A percentile compares a stretch with the other conserved stretches of the same genome.
These are phyloP conservation scores for Ammodytes marinus DNA, from an alignment of 2,113 vertebrate species.

Conservation along the genomic window DNA sequence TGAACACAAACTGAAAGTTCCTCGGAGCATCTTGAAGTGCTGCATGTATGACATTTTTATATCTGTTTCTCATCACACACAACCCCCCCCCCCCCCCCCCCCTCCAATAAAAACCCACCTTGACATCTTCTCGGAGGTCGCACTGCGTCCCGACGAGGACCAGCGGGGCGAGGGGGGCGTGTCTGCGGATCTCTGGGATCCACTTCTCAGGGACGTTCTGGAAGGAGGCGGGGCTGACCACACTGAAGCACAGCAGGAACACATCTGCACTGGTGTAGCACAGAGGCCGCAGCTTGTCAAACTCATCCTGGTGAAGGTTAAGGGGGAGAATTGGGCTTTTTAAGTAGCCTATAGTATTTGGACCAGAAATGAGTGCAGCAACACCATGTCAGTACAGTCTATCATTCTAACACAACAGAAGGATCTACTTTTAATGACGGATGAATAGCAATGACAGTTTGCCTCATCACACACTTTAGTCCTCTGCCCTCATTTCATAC, in stretches of 20 bases:
- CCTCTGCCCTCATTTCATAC: conserved; percentile 31
- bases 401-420: background rate
- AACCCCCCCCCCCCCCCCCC: too few relatives aligned
- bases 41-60: too few relatives aligned
- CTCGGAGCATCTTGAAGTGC: too few relatives aligned
- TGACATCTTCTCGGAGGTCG: conserved; percentile 94
- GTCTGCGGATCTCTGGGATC: conserved; percentile 93
- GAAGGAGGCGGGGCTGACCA: conserved; percentile 95
- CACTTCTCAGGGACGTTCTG: conserved; percentile 96
- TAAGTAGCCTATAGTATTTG: background rate
- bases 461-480: conserved; percentile 22
- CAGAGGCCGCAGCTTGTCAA: conserved; percentile 94
- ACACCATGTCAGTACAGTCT: background rate
- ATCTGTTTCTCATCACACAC: too few relatives aligned
- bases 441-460: conserved; percentile 4
- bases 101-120: conserved; percentile 67
- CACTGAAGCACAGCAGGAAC: conserved; percentile 97
- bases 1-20: too few relatives aligned
- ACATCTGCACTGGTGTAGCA: conserved; percentile 96
- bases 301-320: conserved; percentile 89
- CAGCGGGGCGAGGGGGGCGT: conserved; percentile 90
- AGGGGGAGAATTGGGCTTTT: background rate
- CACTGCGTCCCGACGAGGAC: conserved; percentile 95
- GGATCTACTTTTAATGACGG: background rate
- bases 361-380: background rate